Conservation (phyloP, 2,797 vertebrate species). For the Gymnoscopelus braueri region DNA sequence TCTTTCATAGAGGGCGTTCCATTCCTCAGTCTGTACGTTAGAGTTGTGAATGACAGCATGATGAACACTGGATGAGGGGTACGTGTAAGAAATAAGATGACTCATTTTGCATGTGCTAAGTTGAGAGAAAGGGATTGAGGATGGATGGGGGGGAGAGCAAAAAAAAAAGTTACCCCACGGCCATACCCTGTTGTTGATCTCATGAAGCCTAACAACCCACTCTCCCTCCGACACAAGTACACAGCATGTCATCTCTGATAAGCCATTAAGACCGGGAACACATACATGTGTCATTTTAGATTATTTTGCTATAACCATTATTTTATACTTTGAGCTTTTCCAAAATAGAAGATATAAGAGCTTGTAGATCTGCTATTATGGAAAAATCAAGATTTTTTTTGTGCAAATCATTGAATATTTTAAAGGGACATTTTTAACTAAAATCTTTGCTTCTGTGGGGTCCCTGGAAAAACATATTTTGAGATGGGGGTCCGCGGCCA, state of each 20-base stretch:
- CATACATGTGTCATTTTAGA: no score
- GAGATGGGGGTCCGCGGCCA: no score
- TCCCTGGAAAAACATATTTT: no score
- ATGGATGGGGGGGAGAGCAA: constrained; percentile 27
- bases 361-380: no score
- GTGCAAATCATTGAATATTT: no score
- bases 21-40: constrained; percentile 56
- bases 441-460: no score
- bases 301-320: no score
- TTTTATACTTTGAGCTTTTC: no score
- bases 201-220: constrained; percentile 54
- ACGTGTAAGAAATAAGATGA: constrained; percentile 44
- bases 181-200: constrained; percentile 37
- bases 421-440: no score
- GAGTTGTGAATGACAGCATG: constrained; percentile 53
- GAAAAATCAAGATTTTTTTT: no score
- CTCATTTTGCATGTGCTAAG: not conserved
- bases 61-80: constrained; percentile 50
- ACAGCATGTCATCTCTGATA: constrained; percentile 66
- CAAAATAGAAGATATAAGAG: no score
- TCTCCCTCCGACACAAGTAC: constrained; percentile 57
- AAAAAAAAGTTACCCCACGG: constrained; percentile 42
- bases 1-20: constrained; percentile 41
- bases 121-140: constrained; percentile 53
- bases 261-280: no score